Evolutionary conservation across 1,140 invertebrate genomes (phyloP), one percentile per base, ranked within the genome.

Genomic region (Homarus americanus): DNA sequence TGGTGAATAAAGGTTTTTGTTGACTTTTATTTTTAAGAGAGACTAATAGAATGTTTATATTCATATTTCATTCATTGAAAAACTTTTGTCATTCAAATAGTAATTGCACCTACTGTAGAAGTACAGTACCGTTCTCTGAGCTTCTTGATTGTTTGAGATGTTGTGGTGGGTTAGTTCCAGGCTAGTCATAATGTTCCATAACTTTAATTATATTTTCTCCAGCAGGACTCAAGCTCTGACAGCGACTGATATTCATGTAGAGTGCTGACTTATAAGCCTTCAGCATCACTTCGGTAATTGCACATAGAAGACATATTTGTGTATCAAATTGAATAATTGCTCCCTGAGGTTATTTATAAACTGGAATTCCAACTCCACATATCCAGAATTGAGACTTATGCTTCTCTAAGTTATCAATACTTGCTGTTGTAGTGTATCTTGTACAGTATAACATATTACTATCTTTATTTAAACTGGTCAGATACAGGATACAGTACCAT

Each of bases 201-300:
- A 76, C 41, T 76, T n/a, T 75, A 75, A 75, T 76, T 41, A 40
- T 76, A 40, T 38, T 76, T n/a, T 76, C 73, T 76, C 34, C 73
- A 76, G 10, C 36, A 41, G 36, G 73, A n/a, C 73, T 76, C 73
- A 58, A 58, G 53, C 73, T 20, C 73, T 38, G 73, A 76, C 17
- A 76, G 73, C 36, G 73, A 76, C 73, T 76, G 73, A 76, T 76
- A 76, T 76, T 76, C 73, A 38, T 76, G 73, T 76, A 38, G 36
- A 3, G 73, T n/a, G 17, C 36, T 20, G 36, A 76, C 36, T 24
- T 58, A 76, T 76, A 76, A 76, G 73, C 73, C 73, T 41, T 41
- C 73, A 40, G 73, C 73, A 38, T 76, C 73, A 76, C 28, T 40
- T 41, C 41, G 73, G 73, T 76, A 76, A 76, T 76, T 40, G 36